Conservation (phyloP, 2,888 invertebrate genomes). For the Synanthedon myopaeformis region DNA sequence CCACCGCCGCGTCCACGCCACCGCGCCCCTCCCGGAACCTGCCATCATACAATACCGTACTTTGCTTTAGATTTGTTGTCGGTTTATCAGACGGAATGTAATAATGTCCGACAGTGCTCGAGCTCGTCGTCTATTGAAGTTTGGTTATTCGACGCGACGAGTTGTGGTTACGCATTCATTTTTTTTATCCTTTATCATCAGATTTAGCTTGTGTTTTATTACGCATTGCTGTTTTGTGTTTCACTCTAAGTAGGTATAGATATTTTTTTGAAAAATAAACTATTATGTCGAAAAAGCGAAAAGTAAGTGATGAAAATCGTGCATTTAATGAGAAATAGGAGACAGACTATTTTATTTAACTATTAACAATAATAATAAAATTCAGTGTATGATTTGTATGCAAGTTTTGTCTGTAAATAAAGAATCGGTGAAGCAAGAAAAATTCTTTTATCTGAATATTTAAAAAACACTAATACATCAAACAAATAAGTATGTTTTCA, state of each 20-base stretch:
- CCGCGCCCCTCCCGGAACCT: constrained; percentile 8
- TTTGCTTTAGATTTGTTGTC: too few species aligned
- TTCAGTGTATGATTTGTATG: constrained; percentile 1
- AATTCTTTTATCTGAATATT: too few species aligned
- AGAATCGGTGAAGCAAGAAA: too few species aligned
- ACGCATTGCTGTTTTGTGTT: constrained; percentile 1
- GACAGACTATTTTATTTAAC: constrained; percentile 2
- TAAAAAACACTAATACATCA: constrained; percentile 2
- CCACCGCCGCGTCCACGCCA: constrained; percentile 30
- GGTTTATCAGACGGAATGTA: too few species aligned
- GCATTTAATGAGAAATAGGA: constrained; percentile 2
- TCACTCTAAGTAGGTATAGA: background rate
- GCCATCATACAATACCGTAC: background rate
- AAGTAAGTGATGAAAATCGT: constrained; percentile 1
- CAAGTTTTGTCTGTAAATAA: constrained; percentile 1
- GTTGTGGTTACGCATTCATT: too few species aligned
- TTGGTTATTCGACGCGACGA: too few species aligned
- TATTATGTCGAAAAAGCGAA: background rate
- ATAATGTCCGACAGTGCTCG: too few species aligned
- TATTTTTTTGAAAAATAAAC: background rate
- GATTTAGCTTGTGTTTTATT: background rate
- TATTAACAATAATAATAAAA: constrained; percentile 1
- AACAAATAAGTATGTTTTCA: constrained; percentile 3
- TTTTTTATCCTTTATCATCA: background rate
- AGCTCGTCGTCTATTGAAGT: too few species aligned